Conservation (phyloP, 2,797 vertebrate species). For the Dendrocincla fuliginosa region DNA sequence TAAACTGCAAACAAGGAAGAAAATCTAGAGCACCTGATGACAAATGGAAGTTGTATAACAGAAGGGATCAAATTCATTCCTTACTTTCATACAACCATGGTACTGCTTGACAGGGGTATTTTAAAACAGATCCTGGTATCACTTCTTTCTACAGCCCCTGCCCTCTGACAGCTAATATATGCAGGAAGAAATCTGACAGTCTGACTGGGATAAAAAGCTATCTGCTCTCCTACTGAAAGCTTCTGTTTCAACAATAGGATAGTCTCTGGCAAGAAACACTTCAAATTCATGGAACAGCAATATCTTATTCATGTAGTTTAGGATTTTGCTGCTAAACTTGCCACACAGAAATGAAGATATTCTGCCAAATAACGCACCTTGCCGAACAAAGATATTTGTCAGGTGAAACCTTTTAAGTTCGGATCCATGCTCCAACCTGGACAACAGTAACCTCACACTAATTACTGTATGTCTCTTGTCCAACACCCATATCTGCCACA, state of each 20-base stretch:
- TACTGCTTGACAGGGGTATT: neutral
- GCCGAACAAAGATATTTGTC: neutral
- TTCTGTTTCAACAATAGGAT: neutral
- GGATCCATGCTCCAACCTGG: neutral
- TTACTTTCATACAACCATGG: neutral
- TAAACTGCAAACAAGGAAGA: slow-evolving; percentile 28
- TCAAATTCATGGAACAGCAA: neutral
- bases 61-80: neutral
- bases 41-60: neutral
- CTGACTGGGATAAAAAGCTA: neutral
- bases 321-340: neutral
- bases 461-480: neutral
- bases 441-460: neutral
- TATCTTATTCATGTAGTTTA: neutral
- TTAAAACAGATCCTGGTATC: neutral
- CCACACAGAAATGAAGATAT: neutral
- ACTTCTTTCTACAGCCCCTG: neutral
- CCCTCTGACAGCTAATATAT: neutral
- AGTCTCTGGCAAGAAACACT: neutral
- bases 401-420: neutral
- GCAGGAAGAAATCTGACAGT: neutral
- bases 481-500: neutral
- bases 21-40: slow-evolving; percentile 39
- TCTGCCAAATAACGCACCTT: neutral
- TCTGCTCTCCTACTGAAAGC: neutral